These are phyloP conservation scores for Octodonta nipae DNA, from an alignment of 2,888 invertebrate genomes.

Conservation along the genomic window DNA sequence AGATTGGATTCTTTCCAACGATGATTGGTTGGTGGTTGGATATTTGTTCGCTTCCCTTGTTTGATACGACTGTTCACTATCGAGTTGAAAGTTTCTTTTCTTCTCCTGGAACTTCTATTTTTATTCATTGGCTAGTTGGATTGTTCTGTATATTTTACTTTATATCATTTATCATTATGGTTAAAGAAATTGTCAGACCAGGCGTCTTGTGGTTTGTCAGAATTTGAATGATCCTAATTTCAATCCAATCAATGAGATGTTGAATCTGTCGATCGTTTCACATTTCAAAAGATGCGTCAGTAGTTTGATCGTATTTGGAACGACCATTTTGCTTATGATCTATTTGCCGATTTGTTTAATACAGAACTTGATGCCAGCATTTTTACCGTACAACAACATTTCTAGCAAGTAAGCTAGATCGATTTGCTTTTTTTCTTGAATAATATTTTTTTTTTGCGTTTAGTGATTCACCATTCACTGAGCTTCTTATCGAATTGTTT, in stretches of 20 bases:
- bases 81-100: constrained; percentile 75
- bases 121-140: constrained; percentile 97
- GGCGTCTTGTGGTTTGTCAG: constrained; percentile 94
- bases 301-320: constrained; percentile 93
- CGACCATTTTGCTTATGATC: constrained; percentile 86
- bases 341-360: constrained; percentile 88
- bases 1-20: constrained; percentile 91
- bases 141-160: constrained; percentile 99
- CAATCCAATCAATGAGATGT: constrained; percentile 99
- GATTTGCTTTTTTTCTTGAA: too few species aligned
- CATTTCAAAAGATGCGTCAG: constrained; percentile 83
- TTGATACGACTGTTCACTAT: constrained; percentile 77
- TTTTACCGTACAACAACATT: constrained; percentile 93
- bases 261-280: constrained; percentile 82
- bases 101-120: constrained; percentile 92
- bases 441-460: constrained; percentile 73
- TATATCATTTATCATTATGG: constrained; percentile 83
- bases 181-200: constrained; percentile 87
- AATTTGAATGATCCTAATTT: constrained; percentile 99
- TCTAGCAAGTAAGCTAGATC: too few species aligned
- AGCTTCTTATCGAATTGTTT: constrained; percentile 83
- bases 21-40: constrained; percentile 99
- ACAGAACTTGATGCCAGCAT: constrained; percentile 66
- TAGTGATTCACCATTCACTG: constrained; percentile 78
- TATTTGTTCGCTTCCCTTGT: constrained; percentile 86